Conservation (phyloP, 2,113 vertebrate species). For the Lamprotornis superbus region DNA sequence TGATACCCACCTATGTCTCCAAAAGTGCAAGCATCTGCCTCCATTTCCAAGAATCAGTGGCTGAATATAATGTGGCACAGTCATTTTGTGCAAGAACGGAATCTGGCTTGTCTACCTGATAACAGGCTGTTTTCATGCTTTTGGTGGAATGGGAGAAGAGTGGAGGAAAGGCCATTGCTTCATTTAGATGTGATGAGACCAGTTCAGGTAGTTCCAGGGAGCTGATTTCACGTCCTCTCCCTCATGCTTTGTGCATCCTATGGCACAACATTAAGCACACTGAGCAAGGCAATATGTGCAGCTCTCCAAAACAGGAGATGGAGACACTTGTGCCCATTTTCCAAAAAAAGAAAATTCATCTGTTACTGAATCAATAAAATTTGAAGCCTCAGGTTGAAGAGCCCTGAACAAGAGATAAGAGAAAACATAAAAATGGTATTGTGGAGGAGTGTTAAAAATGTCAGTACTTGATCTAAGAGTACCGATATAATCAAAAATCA, state of each 20-base stretch:
- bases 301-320: background rate
- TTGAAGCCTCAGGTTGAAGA: slow-evolving; percentile 2
- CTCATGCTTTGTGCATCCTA: background rate
- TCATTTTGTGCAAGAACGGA: background rate
- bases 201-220: background rate
- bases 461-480: background rate
- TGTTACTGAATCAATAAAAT: background rate
- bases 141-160: background rate
- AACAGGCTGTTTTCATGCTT: background rate
- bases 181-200: background rate
- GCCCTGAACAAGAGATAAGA: background rate
- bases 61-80: accelerated
- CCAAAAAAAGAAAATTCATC: background rate
- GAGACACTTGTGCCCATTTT: background rate
- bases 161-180: background rate
- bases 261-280: background rate
- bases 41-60: background rate
- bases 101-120: background rate
- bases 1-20: background rate
- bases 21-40: background rate
- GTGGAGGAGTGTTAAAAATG: background rate
- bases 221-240: background rate
- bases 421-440: background rate
- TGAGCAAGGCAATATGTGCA: background rate
- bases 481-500: background rate